Percentiles rank a stretch among this genome's conserved stretches.
Conservation (phyloP, 2,797 vertebrate genomes). For the Tiaroga cobitis region DNA sequence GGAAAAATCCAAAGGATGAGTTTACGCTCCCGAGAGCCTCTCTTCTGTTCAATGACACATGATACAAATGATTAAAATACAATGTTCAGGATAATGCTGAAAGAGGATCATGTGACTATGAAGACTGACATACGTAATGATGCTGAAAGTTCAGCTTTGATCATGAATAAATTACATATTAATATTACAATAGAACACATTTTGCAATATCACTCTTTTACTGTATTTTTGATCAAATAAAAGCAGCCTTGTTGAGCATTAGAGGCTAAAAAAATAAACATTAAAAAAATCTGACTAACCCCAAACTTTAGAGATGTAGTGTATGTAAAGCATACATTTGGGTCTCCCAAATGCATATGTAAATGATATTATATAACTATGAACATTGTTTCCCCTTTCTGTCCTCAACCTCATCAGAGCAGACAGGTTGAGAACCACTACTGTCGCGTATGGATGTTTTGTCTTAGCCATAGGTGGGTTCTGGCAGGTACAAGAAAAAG, state of each 20-base stretch:
- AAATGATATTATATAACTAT: not conserved
- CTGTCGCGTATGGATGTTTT: not conserved
- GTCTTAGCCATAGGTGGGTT: not conserved
- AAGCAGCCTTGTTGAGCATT: not conserved
- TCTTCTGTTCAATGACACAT: not conserved
- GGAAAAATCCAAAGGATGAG: not conserved
- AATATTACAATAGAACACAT: not conserved
- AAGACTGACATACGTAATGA: not conserved
- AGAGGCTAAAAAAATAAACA: not conserved
- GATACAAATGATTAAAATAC: no score
- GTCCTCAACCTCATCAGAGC: not conserved
- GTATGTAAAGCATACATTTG: no score
- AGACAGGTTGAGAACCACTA: not conserved
- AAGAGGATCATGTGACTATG: not conserved
- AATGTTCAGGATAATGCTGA: no score
- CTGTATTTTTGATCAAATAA: not conserved
- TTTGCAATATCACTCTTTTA: not conserved
- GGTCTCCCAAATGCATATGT: not conserved
- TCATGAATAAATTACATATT: not conserved
- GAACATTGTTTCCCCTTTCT: not conserved
- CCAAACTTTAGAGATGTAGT: not conserved
- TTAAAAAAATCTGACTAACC: not conserved
- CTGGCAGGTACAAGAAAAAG: constrained; percentile 21
- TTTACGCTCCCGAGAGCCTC: not conserved
- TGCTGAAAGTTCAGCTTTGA: not conserved